Base-by-base conservation (phyloP, 2,797 vertebrate species). In the Telmatherina bonti region DNA sequence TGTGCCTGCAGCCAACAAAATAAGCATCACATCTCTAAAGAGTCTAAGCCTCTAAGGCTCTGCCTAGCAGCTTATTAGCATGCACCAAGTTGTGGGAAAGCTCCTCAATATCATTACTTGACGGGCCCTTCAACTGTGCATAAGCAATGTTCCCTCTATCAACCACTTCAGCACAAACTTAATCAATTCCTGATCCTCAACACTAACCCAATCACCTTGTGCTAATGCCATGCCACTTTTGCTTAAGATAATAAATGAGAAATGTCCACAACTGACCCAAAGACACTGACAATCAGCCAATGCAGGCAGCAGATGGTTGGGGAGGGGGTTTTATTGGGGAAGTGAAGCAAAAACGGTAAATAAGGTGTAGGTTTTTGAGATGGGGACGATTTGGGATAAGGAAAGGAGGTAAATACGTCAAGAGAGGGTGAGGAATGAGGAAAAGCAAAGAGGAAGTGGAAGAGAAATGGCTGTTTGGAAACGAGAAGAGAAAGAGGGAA, bases 231-330 rank as follows among this genome's bases (percentile, higher is more conserved):
- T 93, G 86, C 91, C 86, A 93, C 69, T 94, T 93, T 91, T 91
- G 82, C 84, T 93, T 90, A 91, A 84, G 87, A 89, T 88, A 94
- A 82, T 88, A 93, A 95, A 94, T 89, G 88, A 93, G 94, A 92
- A 80, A 91, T 85, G 93, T 92, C 82, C 85, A 84, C 81, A 38
- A n/a, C 66, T 81, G 89, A 91, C 90, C 88, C 58, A 51, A 77
- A 90, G 85, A 89, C 70, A 66, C 70, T 71, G 77, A 87, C 83
- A 85, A 79, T 75, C 75, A 79, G 81, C 78, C 49, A 26, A 76
- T 56, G 81, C 22, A 63, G 74, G 67, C 26, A 29, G 66, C 38
- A n/a, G 47, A 54, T 63, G 69, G 38, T 53, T 11, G 3, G 63
- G 35, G 18, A 24, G 62, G 27, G 43, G 68, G 67, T 62, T 79